phyloP scores from a whole-genome alignment of 2,113 vertebrate genomes.

The Lipophrys pholis region DNA sequence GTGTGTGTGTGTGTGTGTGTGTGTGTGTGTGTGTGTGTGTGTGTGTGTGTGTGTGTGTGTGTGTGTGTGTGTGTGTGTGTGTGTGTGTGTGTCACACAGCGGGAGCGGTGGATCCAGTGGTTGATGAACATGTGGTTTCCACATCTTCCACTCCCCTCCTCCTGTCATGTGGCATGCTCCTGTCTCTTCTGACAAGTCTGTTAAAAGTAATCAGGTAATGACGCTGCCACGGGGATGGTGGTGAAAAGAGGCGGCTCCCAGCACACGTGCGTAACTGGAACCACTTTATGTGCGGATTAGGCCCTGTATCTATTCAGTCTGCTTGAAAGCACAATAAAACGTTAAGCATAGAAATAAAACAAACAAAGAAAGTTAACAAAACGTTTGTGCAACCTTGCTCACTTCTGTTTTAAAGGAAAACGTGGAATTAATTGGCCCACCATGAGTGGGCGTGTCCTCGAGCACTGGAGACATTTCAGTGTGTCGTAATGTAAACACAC shows the following conservation, averaged over 20 bases:
- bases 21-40: background rate
- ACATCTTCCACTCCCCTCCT: slow-evolving; percentile 59
- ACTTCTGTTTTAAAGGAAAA: background rate
- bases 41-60: background rate
- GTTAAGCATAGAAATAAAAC: background rate
- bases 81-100: slow-evolving; percentile 13
- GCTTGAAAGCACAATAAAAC: background rate
- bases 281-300: slow-evolving; percentile 12
- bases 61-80: background rate
- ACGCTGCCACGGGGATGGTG: slow-evolving; percentile 38
- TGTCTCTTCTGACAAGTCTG: slow-evolving; percentile 70
- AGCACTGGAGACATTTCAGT: no score
- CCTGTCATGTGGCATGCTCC: slow-evolving; percentile 59
- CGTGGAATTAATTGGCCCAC: no score
- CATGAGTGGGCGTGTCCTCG: no score
- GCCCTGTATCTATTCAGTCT: slow-evolving; percentile 11
- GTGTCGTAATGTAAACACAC: no score
- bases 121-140: slow-evolving; percentile 76
- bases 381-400: slow-evolving; percentile 10
- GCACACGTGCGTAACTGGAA: slow-evolving; percentile 28
- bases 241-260: slow-evolving; percentile 59
- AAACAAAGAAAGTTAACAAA: slow-evolving; percentile 7
- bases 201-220: slow-evolving; percentile 71
- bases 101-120: slow-evolving; percentile 40
- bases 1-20: no score